Conservation (phyloP, 92 coral and sea anemone species). For the Epizoanthus illoricatus region DNA sequence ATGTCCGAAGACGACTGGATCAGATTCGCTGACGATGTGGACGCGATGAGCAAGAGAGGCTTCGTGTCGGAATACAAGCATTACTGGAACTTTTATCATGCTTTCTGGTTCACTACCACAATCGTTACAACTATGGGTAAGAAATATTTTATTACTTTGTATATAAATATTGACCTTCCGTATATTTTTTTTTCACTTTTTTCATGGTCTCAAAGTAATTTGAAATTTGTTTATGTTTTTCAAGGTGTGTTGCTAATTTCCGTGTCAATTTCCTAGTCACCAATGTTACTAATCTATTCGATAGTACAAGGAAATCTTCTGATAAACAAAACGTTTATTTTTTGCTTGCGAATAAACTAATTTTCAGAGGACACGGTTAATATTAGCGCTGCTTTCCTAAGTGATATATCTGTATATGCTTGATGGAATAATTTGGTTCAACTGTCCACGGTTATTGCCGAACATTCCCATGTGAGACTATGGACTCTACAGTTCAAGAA, state of each 20-base stretch:
- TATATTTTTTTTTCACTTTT: not conserved
- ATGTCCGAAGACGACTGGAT: slow-evolving; percentile 67
- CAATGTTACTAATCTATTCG: not conserved
- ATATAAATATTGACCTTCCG: not conserved
- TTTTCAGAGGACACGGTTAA: no score
- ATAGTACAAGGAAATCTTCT: no score
- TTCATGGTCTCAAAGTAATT: not conserved
- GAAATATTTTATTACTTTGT: not conserved
- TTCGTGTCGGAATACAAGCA: slow-evolving; percentile 47
- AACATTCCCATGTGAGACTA: no score
- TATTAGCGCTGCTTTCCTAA: no score
- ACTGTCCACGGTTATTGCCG: no score
- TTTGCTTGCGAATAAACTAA: not conserved
- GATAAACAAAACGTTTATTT: no score
- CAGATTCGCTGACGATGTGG: slow-evolving; percentile 47
- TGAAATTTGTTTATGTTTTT: not conserved
- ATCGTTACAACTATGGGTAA: slow-evolving; percentile 86
- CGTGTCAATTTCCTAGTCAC: not conserved
- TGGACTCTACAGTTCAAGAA: no score
- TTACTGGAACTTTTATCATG: slow-evolving; percentile 84
- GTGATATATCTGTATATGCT: no score
- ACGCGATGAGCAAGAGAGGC: slow-evolving; percentile 60
- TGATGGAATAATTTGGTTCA: no score
- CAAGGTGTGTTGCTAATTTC: not conserved
- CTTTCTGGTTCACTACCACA: slow-evolving; percentile 87